Evolutionary conservation across 2,113 vertebrate genomes (phyloP), one percentile per base, ranked within the genome.

Genomic region (Vulpes lagopus): DNA sequence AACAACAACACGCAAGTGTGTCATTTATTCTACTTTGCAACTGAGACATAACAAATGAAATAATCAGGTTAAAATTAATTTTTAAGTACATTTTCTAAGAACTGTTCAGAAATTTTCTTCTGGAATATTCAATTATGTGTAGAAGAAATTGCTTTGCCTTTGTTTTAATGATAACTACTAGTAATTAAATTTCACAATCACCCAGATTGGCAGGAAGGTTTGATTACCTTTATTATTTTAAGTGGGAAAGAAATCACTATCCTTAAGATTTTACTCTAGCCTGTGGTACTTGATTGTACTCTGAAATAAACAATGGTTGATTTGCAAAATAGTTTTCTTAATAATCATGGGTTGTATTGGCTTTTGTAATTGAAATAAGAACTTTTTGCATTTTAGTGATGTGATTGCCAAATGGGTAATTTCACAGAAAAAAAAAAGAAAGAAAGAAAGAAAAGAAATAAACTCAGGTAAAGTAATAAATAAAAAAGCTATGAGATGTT

Each of bases 141-240:
- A 78, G 87, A 92, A 97, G 71, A 91, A 96, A 97, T 94, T 94
- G 76, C 71, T 84, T 87, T 91, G 85, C 49, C 60, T 96, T 91
- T 96, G 84, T 96, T 97, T 98, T 96, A 94, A 96, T 80, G 94
- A 92, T 96, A 94, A 76, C 84, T 87, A 65, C 76, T 92, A 23
- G 78, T 93, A 97, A 97, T 98, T 94, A 97, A 95, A 91, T 96
- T 97, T 97, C 88, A 94, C 84, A 97, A 74, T 95, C 94, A 89
- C 71, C 76, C 93, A 82, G 71, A 94, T 82, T 96, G 91, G 71
- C 88, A 95, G 67, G 80, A 92, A 96, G 81, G 55, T 96, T 97
- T 97, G 97, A 96, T 95, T 93, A 81, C 84, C 80, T 97, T 84
- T 96, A 92, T 94, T 97, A 73, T 96, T 96, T 95, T 92, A 92